These are phyloP conservation scores for Trematocara caparti DNA, from an alignment of 2,797 vertebrate genomes.

Conservation along the genomic window DNA sequence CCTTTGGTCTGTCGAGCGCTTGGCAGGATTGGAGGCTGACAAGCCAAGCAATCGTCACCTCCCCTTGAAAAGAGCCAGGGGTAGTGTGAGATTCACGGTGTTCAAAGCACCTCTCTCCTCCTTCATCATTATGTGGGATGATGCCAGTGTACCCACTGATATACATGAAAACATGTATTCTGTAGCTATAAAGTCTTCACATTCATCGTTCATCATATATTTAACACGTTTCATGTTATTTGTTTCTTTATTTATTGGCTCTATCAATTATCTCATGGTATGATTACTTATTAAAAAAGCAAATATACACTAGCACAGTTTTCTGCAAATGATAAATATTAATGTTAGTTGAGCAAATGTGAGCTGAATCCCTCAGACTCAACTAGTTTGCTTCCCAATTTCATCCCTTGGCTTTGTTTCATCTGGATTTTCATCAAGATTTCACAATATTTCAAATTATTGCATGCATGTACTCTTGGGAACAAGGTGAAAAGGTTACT, in stretches of 20 bases:
- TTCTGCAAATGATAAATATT: constrained; percentile 23
- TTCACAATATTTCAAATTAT: constrained; percentile 50
- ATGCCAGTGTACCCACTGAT: background rate
- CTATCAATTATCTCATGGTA: background rate
- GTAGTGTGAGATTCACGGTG: constrained; percentile 40
- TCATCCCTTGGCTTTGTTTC: constrained; percentile 40
- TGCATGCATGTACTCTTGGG: constrained; percentile 22
- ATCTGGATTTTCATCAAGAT: constrained; percentile 28
- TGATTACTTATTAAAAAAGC: background rate
- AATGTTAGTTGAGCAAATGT: constrained; percentile 18
- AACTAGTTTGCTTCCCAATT: background rate
- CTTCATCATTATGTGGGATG: constrained; percentile 43
- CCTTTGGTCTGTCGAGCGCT: constrained; percentile 74
- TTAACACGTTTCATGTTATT: background rate
- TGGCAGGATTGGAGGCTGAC: constrained; percentile 69
- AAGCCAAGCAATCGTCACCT: constrained; percentile 67
- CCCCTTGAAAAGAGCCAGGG: constrained; percentile 63
- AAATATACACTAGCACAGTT: background rate
- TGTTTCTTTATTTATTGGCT: background rate
- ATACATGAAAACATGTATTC: background rate
- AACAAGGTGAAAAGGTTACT: constrained; percentile 25
- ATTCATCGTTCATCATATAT: background rate
- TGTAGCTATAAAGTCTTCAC: background rate
- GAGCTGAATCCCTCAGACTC: constrained; percentile 8
- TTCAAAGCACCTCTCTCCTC: constrained; percentile 62